Base-by-base conservation (phyloP, 2,113 vertebrate genomes). In the Dasyprocta punctata region DNA sequence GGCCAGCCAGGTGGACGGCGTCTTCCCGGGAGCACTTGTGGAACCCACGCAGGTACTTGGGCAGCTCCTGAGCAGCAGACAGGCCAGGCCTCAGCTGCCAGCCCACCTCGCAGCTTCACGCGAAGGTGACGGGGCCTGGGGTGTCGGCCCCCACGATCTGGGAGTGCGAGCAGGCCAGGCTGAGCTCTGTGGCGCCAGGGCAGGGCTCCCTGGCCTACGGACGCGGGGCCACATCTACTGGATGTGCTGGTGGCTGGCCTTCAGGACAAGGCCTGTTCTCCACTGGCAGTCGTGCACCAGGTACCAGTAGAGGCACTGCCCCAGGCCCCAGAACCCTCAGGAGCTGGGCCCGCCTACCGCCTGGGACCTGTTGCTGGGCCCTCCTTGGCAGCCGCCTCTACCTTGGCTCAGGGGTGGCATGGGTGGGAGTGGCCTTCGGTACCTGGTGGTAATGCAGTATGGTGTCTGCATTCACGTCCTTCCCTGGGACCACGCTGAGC, bases 371-470 rank as follows among this genome's bases (percentile, higher is more conserved):
- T 56, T 38, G 10, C 17, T 2, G 38, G 6, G 24, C 13, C 5
- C 17, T 41, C 19, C 78, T 30, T 47, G 26, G 9, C 54, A 26
- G 14, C 49, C 5, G 26, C 26, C 9, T 56, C 38, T 16, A 11
- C 19, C 0, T 2, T 6, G 26, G 63, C 65, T 67, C 56, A 47
- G 69, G 60, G 38, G n/a, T 81, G 85, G 28, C 63, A 7, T 13
- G 71, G 54, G 24, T 6, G 22, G 44, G 7, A 47, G 41, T 16
- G 61, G 30, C 5, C 56, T 3, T 5, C 0, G 26, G 96, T 98
- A 99, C 99, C 99, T 99, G 99, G 94, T 99, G 99, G 98, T 99
- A 99, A 96, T 99, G 99, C 97, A 99, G 99, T 93, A 99, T 99
- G 58, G 98, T 98, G 96, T 99, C 99, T 2, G 99, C 99, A 71